Evolutionary conservation across 2,797 vertebrate genomes (phyloP), one percentile per base, ranked within the genome.

Genomic region (Brachymystax lenok): DNA sequence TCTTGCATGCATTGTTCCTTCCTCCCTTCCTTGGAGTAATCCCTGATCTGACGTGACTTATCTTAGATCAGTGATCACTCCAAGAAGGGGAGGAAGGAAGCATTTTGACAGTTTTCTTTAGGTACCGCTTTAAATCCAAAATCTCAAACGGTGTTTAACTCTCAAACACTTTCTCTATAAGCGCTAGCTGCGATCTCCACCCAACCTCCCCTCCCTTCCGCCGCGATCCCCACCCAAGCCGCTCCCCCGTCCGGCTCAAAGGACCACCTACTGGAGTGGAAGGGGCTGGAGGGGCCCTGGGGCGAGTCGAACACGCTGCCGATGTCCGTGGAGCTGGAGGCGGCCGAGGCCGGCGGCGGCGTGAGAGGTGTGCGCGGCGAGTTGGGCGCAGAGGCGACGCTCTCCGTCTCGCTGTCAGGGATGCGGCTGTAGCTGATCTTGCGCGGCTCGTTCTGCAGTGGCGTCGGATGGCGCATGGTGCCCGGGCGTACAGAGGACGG

Each of bases 401-500:
- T 94, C 80, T 98, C 97, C 0, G 91, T 92, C 84, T 99, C 98
- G 0, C 93, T 98, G 88, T 98, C 98, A 0, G 97, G 97, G 81
- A 99, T 97, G 71, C 98, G 95, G 86, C 97, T 99, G 75, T 99
- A 99, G 86, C 98, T 99, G 79, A 99, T 99, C 89, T 99, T 99
- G 12, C 96, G 91, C 0, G 97, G 97, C 89, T 99, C 97, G 76
- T 97, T 97, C 88, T 98, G 97, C 85, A 98, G 92, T 0, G 97
- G 97, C 0, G 97, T 98, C 0, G 97, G 97, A 71, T 99, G 98
- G 0, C 97, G 92, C 96, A 98, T 96, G 77, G 96, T 96, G 69
- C 97, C 95, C 0, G 96, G 95, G 69, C 96, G 92, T 6, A 95
- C 93, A 0, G 96, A 95, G 28, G 96, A 97, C 1, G 97, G 97